phyloP scores from a whole-genome alignment of 2,888 invertebrate genomes.

The Eupeodes latifasciatus region DNA sequence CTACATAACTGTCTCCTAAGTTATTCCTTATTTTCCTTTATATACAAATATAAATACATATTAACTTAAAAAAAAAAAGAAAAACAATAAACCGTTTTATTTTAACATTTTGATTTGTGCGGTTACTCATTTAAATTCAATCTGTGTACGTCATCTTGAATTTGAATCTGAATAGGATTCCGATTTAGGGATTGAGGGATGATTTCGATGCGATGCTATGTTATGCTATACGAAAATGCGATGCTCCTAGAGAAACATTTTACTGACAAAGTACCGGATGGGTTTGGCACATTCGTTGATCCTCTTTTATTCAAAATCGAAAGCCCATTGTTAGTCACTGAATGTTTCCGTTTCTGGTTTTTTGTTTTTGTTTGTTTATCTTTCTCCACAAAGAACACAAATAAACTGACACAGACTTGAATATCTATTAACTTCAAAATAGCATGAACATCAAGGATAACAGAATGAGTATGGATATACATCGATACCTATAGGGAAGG shows the following conservation, averaged over 20 bases:
- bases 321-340: constrained; percentile 48
- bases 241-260: constrained; percentile 51
- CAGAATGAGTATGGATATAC: not conserved
- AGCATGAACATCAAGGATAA: not conserved
- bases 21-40: not conserved
- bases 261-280: constrained; percentile 56
- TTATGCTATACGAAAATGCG: not conserved
- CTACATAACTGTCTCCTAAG: not conserved
- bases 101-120: constrained; percentile 59
- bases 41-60: not conserved
- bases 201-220: not conserved
- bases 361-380: constrained; percentile 47
- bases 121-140: constrained; percentile 56
- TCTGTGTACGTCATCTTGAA: constrained; percentile 20
- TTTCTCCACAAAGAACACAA: constrained; percentile 47
- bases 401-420: constrained; percentile 45
- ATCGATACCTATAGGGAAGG: not conserved
- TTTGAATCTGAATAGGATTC: not conserved
- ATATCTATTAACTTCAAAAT: constrained; percentile 48
- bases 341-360: constrained; percentile 46
- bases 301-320: constrained; percentile 52
- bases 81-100: constrained; percentile 49
- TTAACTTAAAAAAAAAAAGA: constrained; percentile 3
- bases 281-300: constrained; percentile 54
- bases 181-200: not conserved